Conservation (phyloP, 2,797 vertebrate species). For the Heliangelus exortis region DNA sequence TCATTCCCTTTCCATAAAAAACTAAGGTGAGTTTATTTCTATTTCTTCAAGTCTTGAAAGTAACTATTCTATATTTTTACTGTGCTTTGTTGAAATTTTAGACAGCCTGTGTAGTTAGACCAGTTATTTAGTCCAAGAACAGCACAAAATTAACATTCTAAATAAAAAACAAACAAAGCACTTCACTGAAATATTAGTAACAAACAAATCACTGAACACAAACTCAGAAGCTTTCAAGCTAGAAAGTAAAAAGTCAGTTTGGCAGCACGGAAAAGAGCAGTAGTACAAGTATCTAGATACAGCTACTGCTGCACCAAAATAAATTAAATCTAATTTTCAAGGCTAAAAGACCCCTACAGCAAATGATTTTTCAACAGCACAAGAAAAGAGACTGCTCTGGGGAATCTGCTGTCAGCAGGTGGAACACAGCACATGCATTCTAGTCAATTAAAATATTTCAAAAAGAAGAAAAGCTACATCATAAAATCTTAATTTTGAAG, state of each 20-base stretch:
- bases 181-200: neutral
- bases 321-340: neutral
- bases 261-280: neutral
- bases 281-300: neutral
- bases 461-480: neutral
- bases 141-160: neutral
- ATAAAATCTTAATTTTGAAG: slow-evolving; percentile 14
- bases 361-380: neutral
- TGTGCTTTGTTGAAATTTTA: neutral
- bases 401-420: neutral
- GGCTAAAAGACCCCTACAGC: neutral
- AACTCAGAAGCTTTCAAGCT: neutral
- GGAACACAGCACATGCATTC: neutral
- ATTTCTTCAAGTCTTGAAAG: neutral
- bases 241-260: neutral
- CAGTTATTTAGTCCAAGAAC: neutral
- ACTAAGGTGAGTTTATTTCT: neutral
- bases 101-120: neutral
- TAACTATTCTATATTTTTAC: neutral
- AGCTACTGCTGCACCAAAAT: neutral
- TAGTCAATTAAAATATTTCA: neutral
- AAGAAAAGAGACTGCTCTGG: neutral
- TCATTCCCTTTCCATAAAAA: neutral
- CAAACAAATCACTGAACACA: neutral
- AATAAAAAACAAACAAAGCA: neutral